Conservation (phyloP, 2,797 vertebrate species). For the Acrocephalus scirpaceus region DNA sequence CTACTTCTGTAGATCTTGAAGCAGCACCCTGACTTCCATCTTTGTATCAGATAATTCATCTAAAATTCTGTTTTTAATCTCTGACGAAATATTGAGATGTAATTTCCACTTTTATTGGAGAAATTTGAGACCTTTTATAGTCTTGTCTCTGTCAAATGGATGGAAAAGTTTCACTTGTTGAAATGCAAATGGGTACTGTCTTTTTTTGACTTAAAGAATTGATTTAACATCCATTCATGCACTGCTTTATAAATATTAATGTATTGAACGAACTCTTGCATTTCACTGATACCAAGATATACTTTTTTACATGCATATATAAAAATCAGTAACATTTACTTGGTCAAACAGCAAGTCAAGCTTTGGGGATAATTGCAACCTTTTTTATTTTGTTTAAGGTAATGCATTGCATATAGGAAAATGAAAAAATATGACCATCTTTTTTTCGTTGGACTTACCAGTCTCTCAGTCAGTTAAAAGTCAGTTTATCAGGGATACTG, state of each 20-base stretch:
- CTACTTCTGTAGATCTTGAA: constrained; percentile 78
- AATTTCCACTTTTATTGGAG: constrained; percentile 71
- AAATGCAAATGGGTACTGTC: constrained; percentile 41
- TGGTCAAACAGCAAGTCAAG: not conserved
- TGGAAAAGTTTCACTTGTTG: constrained; percentile 63
- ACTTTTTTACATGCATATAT: not conserved
- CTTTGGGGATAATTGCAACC: not conserved
- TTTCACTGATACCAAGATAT: not conserved
- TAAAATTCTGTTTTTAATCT: constrained; percentile 75
- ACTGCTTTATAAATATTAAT: constrained; percentile 66
- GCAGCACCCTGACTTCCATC: constrained; percentile 74
- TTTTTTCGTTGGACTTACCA: not conserved
- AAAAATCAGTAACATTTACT: constrained; percentile 6
- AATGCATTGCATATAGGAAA: not conserved
- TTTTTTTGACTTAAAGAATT: constrained; percentile 64
- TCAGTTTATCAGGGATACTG: not conserved
- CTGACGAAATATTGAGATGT: constrained; percentile 73
- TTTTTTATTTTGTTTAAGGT: not conserved
- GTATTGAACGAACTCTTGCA: constrained; percentile 37
- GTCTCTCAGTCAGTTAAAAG: not conserved
- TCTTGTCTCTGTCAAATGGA: constrained; percentile 51
- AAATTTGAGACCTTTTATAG: constrained; percentile 70
- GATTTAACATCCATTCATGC: constrained; percentile 60
- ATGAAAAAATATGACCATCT: not conserved
- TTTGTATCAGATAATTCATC: constrained; percentile 78